A percentile compares a stretch with the other conserved stretches of the same genome.
These are phyloP conservation scores for Dicycla oo DNA, from an alignment of 2,888 invertebrate genomes.

Conservation along the genomic window DNA sequence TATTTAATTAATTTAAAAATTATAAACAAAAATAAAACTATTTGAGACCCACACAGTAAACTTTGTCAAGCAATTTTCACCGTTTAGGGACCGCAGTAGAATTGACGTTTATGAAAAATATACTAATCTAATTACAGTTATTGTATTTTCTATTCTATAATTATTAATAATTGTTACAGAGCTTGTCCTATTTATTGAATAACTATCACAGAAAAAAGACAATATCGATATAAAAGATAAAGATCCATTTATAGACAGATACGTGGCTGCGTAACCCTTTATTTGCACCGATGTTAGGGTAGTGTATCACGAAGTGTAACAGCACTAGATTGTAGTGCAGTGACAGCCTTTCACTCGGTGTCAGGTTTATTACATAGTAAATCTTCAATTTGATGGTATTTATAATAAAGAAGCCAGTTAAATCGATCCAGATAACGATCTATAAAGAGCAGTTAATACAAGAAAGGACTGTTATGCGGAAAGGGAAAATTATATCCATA, in stretches of 20 bases:
- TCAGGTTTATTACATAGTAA: slow-evolving; percentile 45
- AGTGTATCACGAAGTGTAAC: slow-evolving; percentile 47
- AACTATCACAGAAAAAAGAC: slow-evolving; percentile 11
- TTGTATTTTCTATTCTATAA: background rate
- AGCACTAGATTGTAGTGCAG: slow-evolving; percentile 32
- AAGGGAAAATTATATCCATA: background rate
- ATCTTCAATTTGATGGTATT: slow-evolving; percentile 27
- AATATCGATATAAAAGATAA: background rate
- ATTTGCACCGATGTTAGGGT: slow-evolving; percentile 22
- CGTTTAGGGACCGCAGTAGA: no score
- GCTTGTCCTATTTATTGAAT: background rate
- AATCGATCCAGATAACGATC: slow-evolving; percentile 5
- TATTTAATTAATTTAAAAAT: no score
- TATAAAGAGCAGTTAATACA: background rate
- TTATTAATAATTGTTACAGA: background rate
- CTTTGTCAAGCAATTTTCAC: no score
- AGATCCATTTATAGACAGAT: slow-evolving; percentile 18
- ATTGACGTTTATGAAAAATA: background rate
- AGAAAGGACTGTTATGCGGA: background rate
- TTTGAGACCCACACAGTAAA: no score
- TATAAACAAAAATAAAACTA: no score
- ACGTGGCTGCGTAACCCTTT: slow-evolving; percentile 28
- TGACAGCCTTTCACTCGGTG: slow-evolving; percentile 54
- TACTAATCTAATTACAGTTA: background rate
- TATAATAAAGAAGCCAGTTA: background rate